phyloP scores from a whole-genome alignment of 2,888 invertebrate species.

The Caenorhabditis sp. region DNA sequence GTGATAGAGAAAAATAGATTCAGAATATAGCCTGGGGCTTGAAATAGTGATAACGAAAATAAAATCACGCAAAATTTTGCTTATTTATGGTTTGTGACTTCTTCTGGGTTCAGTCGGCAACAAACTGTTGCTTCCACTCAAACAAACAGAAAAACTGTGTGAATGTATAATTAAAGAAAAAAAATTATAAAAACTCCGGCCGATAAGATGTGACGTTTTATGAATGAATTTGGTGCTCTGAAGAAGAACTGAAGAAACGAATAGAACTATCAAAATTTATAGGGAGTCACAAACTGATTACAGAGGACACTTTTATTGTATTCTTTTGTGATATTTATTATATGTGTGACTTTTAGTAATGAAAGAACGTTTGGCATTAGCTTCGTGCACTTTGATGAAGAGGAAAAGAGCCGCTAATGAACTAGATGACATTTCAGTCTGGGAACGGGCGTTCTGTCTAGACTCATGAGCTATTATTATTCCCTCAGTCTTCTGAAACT shows the following conservation, averaged over 20 bases:
- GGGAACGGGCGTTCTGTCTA: background rate
- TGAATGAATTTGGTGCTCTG: slow-evolving; percentile 15
- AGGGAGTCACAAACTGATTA: slow-evolving; percentile 36
- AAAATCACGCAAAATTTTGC: background rate
- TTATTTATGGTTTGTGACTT: slow-evolving; percentile 39
- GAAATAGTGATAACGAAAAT: background rate
- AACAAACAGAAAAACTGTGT: slow-evolving; percentile 18
- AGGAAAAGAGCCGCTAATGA: background rate
- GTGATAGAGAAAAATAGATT: background rate
- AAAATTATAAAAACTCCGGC: slow-evolving; percentile 15
- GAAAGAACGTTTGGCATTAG: background rate
- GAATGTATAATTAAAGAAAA: slow-evolving; percentile 29
- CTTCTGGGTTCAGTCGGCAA: background rate
- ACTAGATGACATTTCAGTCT: background rate
- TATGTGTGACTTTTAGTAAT: background rate
- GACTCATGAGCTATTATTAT: too few relatives aligned
- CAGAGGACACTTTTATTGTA: background rate
- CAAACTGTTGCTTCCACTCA: slow-evolving; percentile 12
- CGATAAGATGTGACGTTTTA: slow-evolving; percentile 49
- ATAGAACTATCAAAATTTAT: slow-evolving; percentile 31
- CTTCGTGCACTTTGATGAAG: background rate
- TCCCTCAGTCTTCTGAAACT: too few relatives aligned
- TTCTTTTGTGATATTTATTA: background rate
- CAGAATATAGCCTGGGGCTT: too few relatives aligned
- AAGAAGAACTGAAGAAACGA: background rate